These are phyloP conservation scores for Discoglossus pictus DNA, from an alignment of 2,797 vertebrate genomes.

Conservation along the genomic window DNA sequence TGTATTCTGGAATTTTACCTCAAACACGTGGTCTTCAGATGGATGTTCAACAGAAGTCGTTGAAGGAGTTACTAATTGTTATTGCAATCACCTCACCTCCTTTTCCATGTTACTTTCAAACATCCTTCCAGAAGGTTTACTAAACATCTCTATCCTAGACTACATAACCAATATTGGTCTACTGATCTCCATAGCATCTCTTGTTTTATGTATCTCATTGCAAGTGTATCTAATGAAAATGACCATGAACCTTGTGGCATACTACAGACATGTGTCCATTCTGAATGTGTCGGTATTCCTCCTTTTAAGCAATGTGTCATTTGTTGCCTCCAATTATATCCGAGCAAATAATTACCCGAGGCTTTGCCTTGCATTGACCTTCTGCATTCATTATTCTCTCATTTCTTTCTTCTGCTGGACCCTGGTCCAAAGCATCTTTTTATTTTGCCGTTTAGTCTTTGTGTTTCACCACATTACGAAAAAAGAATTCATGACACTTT, in stretches of 20 bases:
- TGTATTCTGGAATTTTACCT: constrained; percentile 28
- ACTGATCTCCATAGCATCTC: constrained; percentile 19
- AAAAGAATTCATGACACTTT: constrained; percentile 31
- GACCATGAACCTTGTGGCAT: constrained; percentile 33
- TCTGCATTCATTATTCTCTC: constrained; percentile 32
- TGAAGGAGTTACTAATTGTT: not conserved
- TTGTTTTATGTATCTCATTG: constrained; percentile 19
- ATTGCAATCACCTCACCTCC: constrained; percentile 30
- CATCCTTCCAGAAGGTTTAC: not conserved
- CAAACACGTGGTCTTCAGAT: constrained; percentile 15
- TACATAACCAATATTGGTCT: constrained; percentile 26
- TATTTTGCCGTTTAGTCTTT: constrained; percentile 38
- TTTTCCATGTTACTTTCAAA: constrained; percentile 32
- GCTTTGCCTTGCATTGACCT: constrained; percentile 27
- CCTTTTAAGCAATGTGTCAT: constrained; percentile 25
- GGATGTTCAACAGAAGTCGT: constrained; percentile 14
- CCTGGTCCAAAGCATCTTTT: constrained; percentile 29
- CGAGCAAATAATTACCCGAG: constrained; percentile 4
- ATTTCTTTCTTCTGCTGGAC: constrained; percentile 39
- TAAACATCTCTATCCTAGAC: constrained; percentile 8
- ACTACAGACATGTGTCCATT: constrained; percentile 23
- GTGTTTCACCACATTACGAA: constrained; percentile 38
- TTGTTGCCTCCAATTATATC: constrained; percentile 21
- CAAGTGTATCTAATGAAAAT: constrained; percentile 15
- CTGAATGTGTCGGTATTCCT: constrained; percentile 27